Evolutionary conservation across 2,888 invertebrate species (phyloP).

Genomic region (Leptodirus hochenwartii): DNA sequence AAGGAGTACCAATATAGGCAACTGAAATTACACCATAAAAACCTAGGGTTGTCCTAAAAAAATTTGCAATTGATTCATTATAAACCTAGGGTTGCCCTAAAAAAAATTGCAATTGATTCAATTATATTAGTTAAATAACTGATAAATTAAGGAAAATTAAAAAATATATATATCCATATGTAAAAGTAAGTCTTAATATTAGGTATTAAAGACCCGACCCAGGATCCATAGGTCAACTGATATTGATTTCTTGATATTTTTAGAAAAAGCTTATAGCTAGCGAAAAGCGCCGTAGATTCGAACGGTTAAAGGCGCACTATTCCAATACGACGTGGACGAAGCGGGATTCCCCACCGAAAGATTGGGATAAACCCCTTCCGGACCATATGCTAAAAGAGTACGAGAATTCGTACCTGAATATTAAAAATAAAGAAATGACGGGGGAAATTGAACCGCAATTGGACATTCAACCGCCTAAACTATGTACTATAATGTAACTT

Average conservation of each 20-base stretch:
- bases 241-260: slow-evolving; percentile 13
- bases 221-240: too few relatives aligned
- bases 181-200: too few relatives aligned
- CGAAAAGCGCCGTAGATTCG: slow-evolving; percentile 44
- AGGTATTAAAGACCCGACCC: too few relatives aligned
- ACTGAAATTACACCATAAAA: too few relatives aligned
- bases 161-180: too few relatives aligned
- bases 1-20: too few relatives aligned
- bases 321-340: slow-evolving; percentile 66
- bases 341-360: slow-evolving; percentile 51
- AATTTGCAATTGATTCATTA: too few relatives aligned
- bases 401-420: slow-evolving; percentile 43
- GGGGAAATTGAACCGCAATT: slow-evolving; percentile 21
- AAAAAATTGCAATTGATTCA: too few relatives aligned
- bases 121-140: too few relatives aligned
- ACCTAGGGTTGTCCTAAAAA: too few relatives aligned
- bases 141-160: too few relatives aligned
- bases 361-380: slow-evolving; percentile 70
- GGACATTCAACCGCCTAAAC: slow-evolving; percentile 13
- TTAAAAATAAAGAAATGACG: slow-evolving; percentile 42
- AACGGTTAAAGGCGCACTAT: slow-evolving; percentile 47
- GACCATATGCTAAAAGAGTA: slow-evolving; percentile 51
- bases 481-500: slow-evolving; percentile 19
- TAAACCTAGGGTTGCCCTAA: too few relatives aligned
- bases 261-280: slow-evolving; percentile 49